These are phyloP conservation scores for Poecilia velifera DNA, from an alignment of 2,797 vertebrate genomes.

Conservation along the genomic window DNA sequence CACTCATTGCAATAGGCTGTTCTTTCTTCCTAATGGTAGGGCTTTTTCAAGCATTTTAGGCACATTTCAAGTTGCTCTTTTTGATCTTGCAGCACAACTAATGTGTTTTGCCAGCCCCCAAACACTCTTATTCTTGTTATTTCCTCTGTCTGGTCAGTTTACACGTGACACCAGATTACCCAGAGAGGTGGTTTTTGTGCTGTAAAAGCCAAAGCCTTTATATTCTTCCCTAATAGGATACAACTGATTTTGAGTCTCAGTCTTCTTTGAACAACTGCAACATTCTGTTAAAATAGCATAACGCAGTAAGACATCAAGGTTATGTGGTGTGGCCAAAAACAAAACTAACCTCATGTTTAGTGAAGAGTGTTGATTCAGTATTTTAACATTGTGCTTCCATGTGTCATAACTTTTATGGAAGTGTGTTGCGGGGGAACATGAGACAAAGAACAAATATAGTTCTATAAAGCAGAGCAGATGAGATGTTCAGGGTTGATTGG, in stretches of 20 bases:
- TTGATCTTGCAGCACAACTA: slow-evolving; percentile 49
- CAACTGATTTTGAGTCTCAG: slow-evolving; percentile 9
- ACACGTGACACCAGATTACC: slow-evolving; percentile 40
- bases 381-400: slow-evolving; percentile 42
- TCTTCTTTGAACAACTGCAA: slow-evolving; percentile 43
- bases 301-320: slow-evolving; percentile 36
- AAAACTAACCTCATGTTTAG: slow-evolving; percentile 9
- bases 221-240: slow-evolving; percentile 38
- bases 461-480: slow-evolving; percentile 32
- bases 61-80: slow-evolving; percentile 52
- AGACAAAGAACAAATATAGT: slow-evolving; percentile 30
- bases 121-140: slow-evolving; percentile 21
- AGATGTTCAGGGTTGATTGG: slow-evolving; percentile 28
- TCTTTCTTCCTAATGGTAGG: slow-evolving; percentile 16
- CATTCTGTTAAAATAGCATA: slow-evolving; percentile 25
- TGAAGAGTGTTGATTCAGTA: slow-evolving; percentile 21
- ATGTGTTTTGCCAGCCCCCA: slow-evolving; percentile 28
- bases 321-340: slow-evolving; percentile 39
- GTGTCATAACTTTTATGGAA: slow-evolving; percentile 48
- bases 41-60: slow-evolving; percentile 30
- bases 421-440: slow-evolving; percentile 22
- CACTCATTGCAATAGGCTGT: slow-evolving; percentile 11
- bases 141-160: slow-evolving; percentile 43
- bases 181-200: slow-evolving; percentile 48
- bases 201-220: slow-evolving; percentile 51